These are phyloP conservation scores for Pheosia gnoma DNA, from an alignment of 2,888 invertebrate species.

Conservation along the genomic window DNA sequence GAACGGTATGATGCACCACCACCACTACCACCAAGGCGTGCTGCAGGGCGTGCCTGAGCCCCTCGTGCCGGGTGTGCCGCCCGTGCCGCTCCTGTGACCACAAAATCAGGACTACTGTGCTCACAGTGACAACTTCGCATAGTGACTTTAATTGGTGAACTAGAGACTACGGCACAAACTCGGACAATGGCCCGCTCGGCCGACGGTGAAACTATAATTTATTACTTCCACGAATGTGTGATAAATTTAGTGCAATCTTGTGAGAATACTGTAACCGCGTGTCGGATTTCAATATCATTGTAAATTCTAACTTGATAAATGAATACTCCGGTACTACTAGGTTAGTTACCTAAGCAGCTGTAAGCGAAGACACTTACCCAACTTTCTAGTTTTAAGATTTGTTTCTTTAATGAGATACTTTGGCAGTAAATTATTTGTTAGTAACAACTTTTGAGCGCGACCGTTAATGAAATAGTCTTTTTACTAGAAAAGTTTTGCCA, in stretches of 20 bases:
- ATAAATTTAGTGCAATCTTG: conserved; percentile 72
- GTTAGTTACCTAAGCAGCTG: conserved; percentile 43
- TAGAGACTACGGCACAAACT: conserved; percentile 24
- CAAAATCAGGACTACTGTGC: conserved; percentile 62
- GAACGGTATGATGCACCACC: conserved; percentile 82
- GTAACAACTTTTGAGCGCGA: conserved; percentile 14
- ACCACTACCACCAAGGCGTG: conserved; percentile 80
- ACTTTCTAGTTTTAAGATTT: conserved; percentile 43
- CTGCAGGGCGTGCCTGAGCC: conserved; percentile 81
- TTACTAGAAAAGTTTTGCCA: conserved; percentile 39
- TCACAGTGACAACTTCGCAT: conserved; percentile 60
- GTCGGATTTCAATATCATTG: conserved; percentile 30
- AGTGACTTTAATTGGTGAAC: conserved; percentile 32
- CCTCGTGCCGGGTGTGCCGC: conserved; percentile 71
- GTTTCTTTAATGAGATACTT: conserved; percentile 41
- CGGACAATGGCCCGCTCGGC: conserved; percentile 23
- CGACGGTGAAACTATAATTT: conserved; percentile 37
- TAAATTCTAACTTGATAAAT: conserved; percentile 27
- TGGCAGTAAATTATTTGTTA: conserved; percentile 14
- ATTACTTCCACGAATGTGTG: conserved; percentile 58
- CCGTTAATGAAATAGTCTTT: conserved; percentile 44
- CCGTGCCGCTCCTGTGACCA: conserved; percentile 82
- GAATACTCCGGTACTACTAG: conserved; percentile 52
- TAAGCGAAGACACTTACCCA: conserved; percentile 45
- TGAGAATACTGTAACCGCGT: conserved; percentile 50